Base-by-base conservation (phyloP, 37 sponge, comb jelly and placozoan genomes). In the Halisarca cf. caerulea region DNA sequence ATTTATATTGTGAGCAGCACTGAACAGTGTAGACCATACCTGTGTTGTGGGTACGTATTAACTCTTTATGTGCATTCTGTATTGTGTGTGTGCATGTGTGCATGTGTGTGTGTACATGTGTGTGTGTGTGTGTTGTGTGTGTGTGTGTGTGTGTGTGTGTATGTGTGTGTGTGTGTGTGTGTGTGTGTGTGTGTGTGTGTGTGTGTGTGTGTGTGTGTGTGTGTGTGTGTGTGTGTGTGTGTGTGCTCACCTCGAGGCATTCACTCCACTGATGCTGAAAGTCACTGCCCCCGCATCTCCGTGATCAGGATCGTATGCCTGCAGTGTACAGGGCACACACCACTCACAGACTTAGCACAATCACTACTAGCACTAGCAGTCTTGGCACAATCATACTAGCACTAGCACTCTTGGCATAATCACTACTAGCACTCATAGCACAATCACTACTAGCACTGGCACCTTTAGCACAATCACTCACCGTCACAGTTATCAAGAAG, bases 301-400 rank as follows among this genome's bases (percentile, higher is more conserved):
- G 24, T 74, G 77, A 40, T 74, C 77, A 14, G 45, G 45, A 60
- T 90, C 91, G 6, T 80, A 78, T 35, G 86, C 88, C 71, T 90
- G 83, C 23, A 80, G n/a, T n/a, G n/a, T n/a, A n/a, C n/a, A n/a
- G n/a, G 51, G 51, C 51, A 47, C 51, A 47, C 11, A 47, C 6
- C 51, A 47, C 51, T 47, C 11, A 47, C 51, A 47, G 6, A 6
- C 51, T 11, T 47, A 47, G 51, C 51, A 47, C 51, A 14, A 47
- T 6, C 51, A 47, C 51, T 47, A 47, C 11, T 47, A 11, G 51
- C 51, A 47, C 51, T 47, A 47, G 6, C 11, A 47, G 51, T 47
- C 9, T 23, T 27, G 30, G 15, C 64, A 6, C 64, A 11, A 11
- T 17, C 57, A 54, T 17, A 11, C 57, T 17, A 11, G 17, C 64